Evolutionary conservation across 2,113 vertebrate genomes (phyloP), one percentile per base, ranked within the genome.

Genomic region (Cynocephalus volans): DNA sequence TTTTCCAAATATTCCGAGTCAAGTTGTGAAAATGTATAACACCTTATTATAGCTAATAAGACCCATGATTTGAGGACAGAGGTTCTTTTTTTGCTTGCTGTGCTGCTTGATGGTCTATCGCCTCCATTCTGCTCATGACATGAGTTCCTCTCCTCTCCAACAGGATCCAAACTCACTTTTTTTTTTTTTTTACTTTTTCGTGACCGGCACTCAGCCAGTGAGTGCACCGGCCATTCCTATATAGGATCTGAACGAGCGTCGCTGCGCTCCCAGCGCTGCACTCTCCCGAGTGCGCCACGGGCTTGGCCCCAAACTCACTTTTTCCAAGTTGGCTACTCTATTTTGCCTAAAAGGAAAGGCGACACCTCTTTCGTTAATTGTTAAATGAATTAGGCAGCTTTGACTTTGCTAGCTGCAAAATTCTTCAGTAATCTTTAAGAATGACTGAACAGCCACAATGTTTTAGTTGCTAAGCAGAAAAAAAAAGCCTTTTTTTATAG

Each of bases 1-100:
- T 75, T 84, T 95, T 93, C 54, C 13, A 73, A 93, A 45, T 70
- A 91, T 77, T 86, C 67, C 64, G 41, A 83, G 23, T 87, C 36
- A 36, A 48, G 60, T 48, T 84, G 21, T 72, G 50, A 81, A 90
- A 80, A 67, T 72, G 87, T 6, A 18, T 10, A 70, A 62, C 7
- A 65, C 6, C 24, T 70, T 79, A 48, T 41, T 4, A 41, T 4
- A 56, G 67, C 19, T 76, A 67, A 54, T 23, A 76, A 88, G 41
- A 82, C 73, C 24, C 33, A 36, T 79, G 52, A 70, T 41, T 33
- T 18, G n/a, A 48, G 72, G 11, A 41, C 72, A 48, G 9, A 82
- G 50, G 33, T 75, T 50, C 23, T 17, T 88, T 72, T 72, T 48
- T 72, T 54, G 24, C 45, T 64, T 62, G 50, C 2, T 86, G 45